These are phyloP conservation scores for Triplophysa bombifrons DNA, from an alignment of 2,797 vertebrate species.

Conservation along the genomic window DNA sequence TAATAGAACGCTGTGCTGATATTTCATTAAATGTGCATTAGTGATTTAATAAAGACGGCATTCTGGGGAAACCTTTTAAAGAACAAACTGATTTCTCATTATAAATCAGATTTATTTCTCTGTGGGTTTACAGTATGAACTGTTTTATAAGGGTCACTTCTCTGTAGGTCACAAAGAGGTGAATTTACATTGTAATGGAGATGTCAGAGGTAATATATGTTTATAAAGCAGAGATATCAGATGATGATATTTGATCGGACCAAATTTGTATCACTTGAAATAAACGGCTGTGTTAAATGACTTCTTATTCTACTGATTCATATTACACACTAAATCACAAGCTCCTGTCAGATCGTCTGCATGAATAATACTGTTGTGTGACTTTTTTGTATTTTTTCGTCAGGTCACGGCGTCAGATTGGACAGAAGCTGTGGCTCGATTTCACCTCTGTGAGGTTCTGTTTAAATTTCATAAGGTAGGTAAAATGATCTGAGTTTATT, in stretches of 20 bases:
- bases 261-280: neutral
- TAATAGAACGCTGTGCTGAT: neutral
- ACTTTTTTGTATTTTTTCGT: slow-evolving; percentile 59
- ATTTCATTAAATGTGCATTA: slow-evolving; percentile 21
- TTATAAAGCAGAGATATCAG: too few species aligned
- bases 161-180: slow-evolving; percentile 24
- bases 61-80: neutral
- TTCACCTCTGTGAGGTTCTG: slow-evolving; percentile 97
- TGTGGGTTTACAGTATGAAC: slow-evolving; percentile 19
- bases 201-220: neutral
- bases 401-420: slow-evolving; percentile 89
- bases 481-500: neutral
- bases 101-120: slow-evolving; percentile 12
- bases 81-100: slow-evolving; percentile 17
- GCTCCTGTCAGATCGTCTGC: neutral
- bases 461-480: slow-evolving; percentile 95
- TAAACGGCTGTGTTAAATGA: neutral
- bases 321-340: neutral
- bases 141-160: slow-evolving; percentile 33
- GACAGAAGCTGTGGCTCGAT: slow-evolving; percentile 86
- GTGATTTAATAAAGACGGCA: slow-evolving; percentile 12
- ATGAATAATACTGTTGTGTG: neutral
- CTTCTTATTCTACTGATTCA: neutral
- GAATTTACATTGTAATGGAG: slow-evolving; percentile 16
- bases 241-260: neutral